These are phyloP conservation scores for Alligator mississippiensis DNA, from an alignment of 2,113 vertebrate genomes.

Conservation along the genomic window DNA sequence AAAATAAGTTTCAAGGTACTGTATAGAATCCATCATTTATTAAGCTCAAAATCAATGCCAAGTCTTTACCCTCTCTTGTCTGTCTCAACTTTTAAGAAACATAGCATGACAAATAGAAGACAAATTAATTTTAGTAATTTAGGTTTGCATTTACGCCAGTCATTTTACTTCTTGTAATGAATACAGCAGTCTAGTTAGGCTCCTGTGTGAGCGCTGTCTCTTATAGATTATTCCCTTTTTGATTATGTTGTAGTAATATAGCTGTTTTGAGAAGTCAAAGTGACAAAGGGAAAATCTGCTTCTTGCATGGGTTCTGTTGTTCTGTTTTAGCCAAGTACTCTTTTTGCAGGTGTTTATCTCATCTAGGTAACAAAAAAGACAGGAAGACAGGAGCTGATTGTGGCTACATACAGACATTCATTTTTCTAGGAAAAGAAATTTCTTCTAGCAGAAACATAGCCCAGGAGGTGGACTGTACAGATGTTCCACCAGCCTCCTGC, in stretches of 20 bases:
- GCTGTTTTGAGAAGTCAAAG: background rate
- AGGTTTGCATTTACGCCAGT: background rate
- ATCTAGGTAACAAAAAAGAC: too few species aligned
- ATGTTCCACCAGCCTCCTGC: too few species aligned
- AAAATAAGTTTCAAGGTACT: conserved; percentile 35
- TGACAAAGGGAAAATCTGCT: background rate
- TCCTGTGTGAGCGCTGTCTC: background rate
- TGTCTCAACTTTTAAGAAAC: conserved; percentile 23
- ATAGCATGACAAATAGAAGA: background rate
- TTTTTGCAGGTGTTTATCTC: too few species aligned
- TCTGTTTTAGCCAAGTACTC: too few species aligned
- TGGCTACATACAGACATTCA: too few species aligned
- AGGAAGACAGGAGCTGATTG: too few species aligned
- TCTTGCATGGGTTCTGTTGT: too few species aligned
- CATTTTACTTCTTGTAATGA: conserved; percentile 24
- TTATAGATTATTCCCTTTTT: background rate
- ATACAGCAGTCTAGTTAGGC: background rate
- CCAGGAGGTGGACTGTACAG: too few species aligned
- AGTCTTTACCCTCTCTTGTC: background rate
- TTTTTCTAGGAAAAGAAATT: too few species aligned
- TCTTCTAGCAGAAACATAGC: too few species aligned
- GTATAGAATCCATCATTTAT: conserved; percentile 46
- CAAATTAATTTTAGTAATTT: conserved; percentile 37
- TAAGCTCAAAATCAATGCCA: conserved; percentile 33
- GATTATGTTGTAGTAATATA: background rate